Conservation (phyloP, 2,888 invertebrate genomes). For the Rugalucina vietnamica region DNA sequence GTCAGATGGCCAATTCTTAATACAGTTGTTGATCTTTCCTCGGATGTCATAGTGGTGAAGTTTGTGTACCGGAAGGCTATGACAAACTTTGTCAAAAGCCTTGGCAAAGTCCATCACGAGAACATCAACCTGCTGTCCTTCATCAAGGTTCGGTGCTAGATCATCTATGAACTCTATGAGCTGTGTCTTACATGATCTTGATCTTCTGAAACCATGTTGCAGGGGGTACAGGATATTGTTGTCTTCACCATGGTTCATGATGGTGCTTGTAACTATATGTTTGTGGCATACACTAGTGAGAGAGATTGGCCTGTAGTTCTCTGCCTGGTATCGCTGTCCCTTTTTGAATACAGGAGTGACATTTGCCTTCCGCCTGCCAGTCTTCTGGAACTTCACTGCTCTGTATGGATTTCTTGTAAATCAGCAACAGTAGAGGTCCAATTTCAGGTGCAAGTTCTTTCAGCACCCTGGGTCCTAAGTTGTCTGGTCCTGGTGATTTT, state of each 20-base stretch:
- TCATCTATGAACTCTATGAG: conserved; percentile 29
- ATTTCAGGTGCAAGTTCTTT: background rate
- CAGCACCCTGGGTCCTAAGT: background rate
- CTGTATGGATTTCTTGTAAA: background rate
- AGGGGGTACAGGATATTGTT: conserved; percentile 30
- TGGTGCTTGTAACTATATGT: conserved; percentile 15
- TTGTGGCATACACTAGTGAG: conserved; percentile 33
- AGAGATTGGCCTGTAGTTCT: conserved; percentile 33
- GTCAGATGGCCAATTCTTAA: no score
- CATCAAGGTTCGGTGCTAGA: background rate
- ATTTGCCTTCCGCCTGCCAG: background rate
- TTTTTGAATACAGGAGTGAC: no score
- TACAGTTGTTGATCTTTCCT: no score
- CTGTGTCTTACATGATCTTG: conserved; percentile 40
- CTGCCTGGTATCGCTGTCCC: background rate
- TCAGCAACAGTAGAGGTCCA: background rate
- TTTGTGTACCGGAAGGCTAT: background rate
- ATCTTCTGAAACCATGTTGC: conserved; percentile 40
- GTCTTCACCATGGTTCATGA: conserved; percentile 24
- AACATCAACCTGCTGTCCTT: no score
- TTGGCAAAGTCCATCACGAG: background rate
- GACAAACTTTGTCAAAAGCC: background rate
- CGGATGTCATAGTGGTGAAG: background rate
- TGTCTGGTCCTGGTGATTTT: background rate
- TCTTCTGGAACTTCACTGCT: background rate